Base-by-base conservation (phyloP, 1,140 invertebrate genomes). In the Harpegnathos saltator region DNA sequence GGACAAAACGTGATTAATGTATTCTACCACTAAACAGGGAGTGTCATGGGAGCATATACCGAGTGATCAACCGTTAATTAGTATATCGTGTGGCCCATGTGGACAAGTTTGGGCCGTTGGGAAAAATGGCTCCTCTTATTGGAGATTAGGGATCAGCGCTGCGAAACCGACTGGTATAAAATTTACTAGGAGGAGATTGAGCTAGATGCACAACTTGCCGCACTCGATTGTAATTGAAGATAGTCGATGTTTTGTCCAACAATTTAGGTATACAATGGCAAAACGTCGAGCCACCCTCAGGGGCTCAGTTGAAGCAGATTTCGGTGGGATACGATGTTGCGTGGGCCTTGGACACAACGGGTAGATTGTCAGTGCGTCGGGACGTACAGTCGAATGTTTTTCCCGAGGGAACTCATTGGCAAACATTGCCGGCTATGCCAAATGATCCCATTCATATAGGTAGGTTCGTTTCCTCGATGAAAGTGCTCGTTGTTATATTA, bases 31-130 rank as follows among this genome's bases (percentile, higher is more conserved):
- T 29, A 69, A 19, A 85, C 84, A 97, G 96, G 97, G 97, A 22
- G 93, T 95, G 29, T 95, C 95, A 54, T 98, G 97, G 97, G 97
- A 97, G 91, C 97, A 98, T 86, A 93, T 96, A 89, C 95, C 96
- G 50, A 96, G 96, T 85, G 97, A 98, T 89, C 97, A 98, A 92
- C 95, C 97, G 7, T 94, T 98, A 44, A 95, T 96, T 24, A 96
- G 95, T 75, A 97, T 98, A 68, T 97, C 96, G 85, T 96, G 96
- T 69, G 95, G 96, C 38, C 96, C 96, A 11, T 94, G 95, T 29
- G 93, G 95, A 29, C 96, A 97, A 88, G 96, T 98, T n/a, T 99
- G 98, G 98, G 97, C 97, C 2, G 96, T 98, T 33, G 97, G 97
- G 0, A 96, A 96, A 86, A 98, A 98, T 94, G 98, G 98, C 50